A percentile compares a stretch with the other conserved stretches of the same genome.
These are phyloP conservation scores for Ashinkailepas kermadecensis DNA, from an alignment of 2,888 invertebrate genomes.

Conservation along the genomic window DNA sequence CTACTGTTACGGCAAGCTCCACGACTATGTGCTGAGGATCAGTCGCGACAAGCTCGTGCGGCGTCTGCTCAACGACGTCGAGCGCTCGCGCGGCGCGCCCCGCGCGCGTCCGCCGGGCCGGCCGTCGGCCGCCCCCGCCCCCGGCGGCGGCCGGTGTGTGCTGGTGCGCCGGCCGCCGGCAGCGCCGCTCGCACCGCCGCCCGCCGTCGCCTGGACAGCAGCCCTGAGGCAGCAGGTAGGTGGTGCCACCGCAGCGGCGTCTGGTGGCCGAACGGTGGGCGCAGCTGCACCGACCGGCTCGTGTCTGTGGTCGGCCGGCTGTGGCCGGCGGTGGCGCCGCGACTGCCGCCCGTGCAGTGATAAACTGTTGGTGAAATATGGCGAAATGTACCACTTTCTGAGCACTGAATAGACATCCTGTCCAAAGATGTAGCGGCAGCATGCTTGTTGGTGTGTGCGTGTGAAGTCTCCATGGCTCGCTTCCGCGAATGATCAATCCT, in stretches of 20 bases:
- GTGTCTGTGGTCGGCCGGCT: no score
- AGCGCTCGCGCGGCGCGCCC: background rate
- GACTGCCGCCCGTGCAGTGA: no score
- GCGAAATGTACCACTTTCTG: no score
- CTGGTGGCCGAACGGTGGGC: no score
- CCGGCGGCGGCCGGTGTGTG: background rate
- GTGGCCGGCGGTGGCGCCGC: no score
- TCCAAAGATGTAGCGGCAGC: no score
- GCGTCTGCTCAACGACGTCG: background rate
- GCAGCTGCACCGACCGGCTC: background rate
- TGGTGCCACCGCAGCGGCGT: no score
- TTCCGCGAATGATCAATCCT: no score
- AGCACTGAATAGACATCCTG: no score
- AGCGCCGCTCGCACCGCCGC: background rate
- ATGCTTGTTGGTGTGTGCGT: no score
- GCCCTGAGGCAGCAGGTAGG: conserved; percentile 15
- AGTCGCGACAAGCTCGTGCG: background rate
- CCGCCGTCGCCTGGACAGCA: background rate
- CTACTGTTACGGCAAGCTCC: background rate
- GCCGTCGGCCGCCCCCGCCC: background rate
- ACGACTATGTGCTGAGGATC: background rate
- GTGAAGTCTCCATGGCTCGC: no score
- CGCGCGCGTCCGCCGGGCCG: background rate
- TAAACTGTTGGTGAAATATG: no score
- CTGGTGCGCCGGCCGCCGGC: background rate